Percentiles rank a stretch among this genome's conserved stretches.
Conservation (phyloP, 2,797 vertebrate species). For the Eulemur rubriventer region DNA sequence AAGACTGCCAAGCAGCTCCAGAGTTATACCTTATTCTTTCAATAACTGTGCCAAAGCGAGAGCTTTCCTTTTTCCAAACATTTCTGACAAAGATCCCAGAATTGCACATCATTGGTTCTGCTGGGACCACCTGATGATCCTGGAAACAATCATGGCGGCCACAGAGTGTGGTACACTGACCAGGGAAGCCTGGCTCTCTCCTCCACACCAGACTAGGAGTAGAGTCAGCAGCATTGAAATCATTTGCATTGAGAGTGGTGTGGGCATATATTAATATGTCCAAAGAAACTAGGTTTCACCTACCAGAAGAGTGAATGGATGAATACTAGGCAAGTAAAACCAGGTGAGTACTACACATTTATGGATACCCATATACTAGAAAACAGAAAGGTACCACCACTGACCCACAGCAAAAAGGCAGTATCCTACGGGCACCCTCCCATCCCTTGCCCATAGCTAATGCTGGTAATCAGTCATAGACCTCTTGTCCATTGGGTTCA, state of each 20-base stretch:
- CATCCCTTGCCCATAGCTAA: background rate
- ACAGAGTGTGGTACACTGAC: background rate
- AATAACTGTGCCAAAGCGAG: background rate
- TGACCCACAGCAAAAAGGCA: background rate
- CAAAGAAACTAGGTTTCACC: background rate
- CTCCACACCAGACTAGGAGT: background rate
- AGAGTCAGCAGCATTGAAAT: background rate
- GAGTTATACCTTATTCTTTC: background rate
- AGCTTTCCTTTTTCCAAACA: background rate
- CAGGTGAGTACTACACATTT: background rate
- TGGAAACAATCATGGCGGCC: background rate
- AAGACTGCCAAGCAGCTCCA: background rate
- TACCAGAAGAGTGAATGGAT: background rate
- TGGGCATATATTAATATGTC: background rate
- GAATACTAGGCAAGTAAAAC: background rate
- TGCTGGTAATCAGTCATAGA: background rate
- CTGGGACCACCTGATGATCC: background rate
- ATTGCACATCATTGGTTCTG: background rate
- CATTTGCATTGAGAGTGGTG: background rate
- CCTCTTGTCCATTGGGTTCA: background rate
- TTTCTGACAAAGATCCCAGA: background rate
- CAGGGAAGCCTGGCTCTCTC: background rate
- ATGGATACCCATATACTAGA: background rate
- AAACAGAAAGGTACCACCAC: background rate
- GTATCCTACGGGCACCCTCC: background rate